Evolutionary conservation across 2,113 vertebrate genomes (phyloP), one percentile per base, ranked within the genome.

Genomic region (Dipodomys ordii): DNA sequence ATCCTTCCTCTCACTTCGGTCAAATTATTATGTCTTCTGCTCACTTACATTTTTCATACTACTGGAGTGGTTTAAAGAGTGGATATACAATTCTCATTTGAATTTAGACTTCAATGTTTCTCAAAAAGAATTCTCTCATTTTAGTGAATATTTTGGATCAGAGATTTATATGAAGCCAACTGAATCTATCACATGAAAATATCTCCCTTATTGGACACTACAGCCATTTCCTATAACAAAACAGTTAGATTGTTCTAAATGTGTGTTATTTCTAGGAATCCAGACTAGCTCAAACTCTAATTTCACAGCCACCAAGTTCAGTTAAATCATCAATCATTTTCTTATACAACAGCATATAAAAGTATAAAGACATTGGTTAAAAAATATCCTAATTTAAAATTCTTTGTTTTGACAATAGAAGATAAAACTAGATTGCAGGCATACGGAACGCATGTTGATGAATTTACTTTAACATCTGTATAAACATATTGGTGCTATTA

Each of bases 401-500:
- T 92, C 8, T 80, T 92, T 72, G 25, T n/a, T 71, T 83, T 90
- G 78, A 91, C 39, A 93, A 69, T 1, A 83, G 23, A 92, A 93
- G 22, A 92, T 44, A 91, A 93, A 89, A 27, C 16, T 88, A 92
- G 23, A 83, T 68, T 77, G 32, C 9, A 88, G 82, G 87, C 95
- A 95, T 96, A 87, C 92, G 87, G 87, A 93, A 85, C 74, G 10
- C 82, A 83, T 85, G 78, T n/a, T 89, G 60, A 95, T 95, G 83
- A 81, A 87, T 80, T 92, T 91, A 86, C n/a, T 90, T 91, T 87
- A 95, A 90, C 96, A 96, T 96, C 92, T 95, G 90, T 94, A 88
- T 69, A 93, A 92, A 92, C 95, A 96, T 93, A 96, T 32, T 95
- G 91, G 95, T 93, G 81, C 30, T 82, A 71, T 68, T 97, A 92